Base-by-base conservation (phyloP, 2,797 vertebrate genomes). In the Siniperca obscura region DNA sequence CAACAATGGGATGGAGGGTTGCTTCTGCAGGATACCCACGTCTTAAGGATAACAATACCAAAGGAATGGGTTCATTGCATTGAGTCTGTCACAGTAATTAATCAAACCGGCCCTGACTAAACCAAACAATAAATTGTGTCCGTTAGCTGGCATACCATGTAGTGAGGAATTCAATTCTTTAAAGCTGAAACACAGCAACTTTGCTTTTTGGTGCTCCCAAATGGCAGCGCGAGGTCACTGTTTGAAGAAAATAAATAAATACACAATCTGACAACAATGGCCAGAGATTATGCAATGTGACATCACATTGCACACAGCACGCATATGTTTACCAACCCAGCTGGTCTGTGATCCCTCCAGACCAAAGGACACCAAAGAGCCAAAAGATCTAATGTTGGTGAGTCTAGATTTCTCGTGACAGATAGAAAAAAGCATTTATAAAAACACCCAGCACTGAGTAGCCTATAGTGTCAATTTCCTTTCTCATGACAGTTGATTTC, bases 81-180 rank as follows among this genome's bases (percentile, higher is more conserved):
- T 7, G 73, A 67, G 69, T 70, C n/a, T 84, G 89, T 91, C 76
- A 87, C 61, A 40, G 66, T 74, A 69, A 91, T 89, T 85, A 79
- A 91, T 90, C 78, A 82, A 78, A 87, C 42, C 9, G 0, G 55
- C 40, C n/a, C 71, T 8, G 40, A 72, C 65, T 60, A 17, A 78
- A 70, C 59, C 50, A 72, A 76, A 82, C 57, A 76, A 85, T 46
- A 55, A 44, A 74, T 77, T 78, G n/a, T 59, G 40, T 81, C 53
- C 38, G n/a, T 76, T 38, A 12, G 59, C 52, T 36, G 22, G 17
- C 48, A 7, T 13, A n/a, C 3, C 34, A 34, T 48, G 14, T 16
- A 8, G 8, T 2, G 38, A 77, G 56, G 38, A 52, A 78, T 75
- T 57, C 2, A 70, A 19, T 59, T 52, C 17, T 73, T 62, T 48